Percentiles rank a stretch among this genome's conserved stretches.
Evolutionary conservation across 2,888 invertebrate species (phyloP).

Genomic region (Caenorhabditis angaria): DNA sequence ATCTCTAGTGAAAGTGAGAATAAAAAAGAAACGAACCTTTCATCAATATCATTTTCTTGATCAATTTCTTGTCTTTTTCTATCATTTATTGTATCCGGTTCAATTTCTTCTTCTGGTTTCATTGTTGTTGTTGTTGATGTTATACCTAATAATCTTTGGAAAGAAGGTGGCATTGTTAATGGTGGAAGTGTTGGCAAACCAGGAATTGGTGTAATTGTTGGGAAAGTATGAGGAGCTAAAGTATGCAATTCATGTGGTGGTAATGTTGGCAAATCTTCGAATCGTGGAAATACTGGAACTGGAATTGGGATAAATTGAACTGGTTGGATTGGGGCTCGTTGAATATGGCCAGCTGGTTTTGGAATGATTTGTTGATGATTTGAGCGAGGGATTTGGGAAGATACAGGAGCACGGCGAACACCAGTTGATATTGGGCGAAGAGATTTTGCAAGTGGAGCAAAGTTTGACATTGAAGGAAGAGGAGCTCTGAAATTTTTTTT

Average conservation of each 20-base stretch:
- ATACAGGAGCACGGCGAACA: constrained; percentile 46
- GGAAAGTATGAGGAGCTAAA: constrained; percentile 43
- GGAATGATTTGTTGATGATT: constrained; percentile 16
- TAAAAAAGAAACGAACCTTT: not conserved
- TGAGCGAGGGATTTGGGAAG: constrained; percentile 14
- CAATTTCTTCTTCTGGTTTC: constrained; percentile 25
- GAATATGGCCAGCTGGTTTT: constrained; percentile 20
- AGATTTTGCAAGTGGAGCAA: constrained; percentile 38
- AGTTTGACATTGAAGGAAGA: constrained; percentile 26
- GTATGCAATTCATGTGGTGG: constrained; percentile 25
- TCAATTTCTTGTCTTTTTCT: constrained; percentile 8
- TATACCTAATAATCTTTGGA: constrained; percentile 53
- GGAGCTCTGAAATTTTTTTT: constrained; percentile 34
- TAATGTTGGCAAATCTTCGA: not conserved
- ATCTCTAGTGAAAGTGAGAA: too few species aligned
- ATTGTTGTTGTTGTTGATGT: constrained; percentile 50
- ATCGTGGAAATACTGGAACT: constrained; percentile 28
- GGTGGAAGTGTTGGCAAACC: constrained; percentile 52
- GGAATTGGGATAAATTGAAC: constrained; percentile 44
- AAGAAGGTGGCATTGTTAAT: constrained; percentile 54
- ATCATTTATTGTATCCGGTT: not conserved
- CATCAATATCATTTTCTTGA: constrained; percentile 4
- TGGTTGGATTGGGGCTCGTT: constrained; percentile 20
- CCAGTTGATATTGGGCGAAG: constrained; percentile 42
- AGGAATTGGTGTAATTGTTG: constrained; percentile 42